Percentiles rank a stretch among this genome's conserved stretches.
These are phyloP conservation scores for Discoglossus pictus DNA, from an alignment of 2,797 vertebrate species.

Conservation along the genomic window DNA sequence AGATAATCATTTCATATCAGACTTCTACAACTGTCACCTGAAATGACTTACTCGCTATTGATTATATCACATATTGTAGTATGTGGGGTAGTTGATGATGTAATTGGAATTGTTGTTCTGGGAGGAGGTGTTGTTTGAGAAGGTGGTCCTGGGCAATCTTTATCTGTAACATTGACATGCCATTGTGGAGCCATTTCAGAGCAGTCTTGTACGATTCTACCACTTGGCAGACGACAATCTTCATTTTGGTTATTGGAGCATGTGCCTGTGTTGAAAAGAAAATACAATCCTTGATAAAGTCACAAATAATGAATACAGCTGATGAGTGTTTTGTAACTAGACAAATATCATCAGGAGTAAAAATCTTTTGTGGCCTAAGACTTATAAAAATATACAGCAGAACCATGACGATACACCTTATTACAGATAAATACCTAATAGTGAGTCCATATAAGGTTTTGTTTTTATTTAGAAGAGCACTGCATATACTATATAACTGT, in stretches of 20 bases:
- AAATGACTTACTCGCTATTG: constrained; percentile 71
- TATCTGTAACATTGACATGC: constrained; percentile 53
- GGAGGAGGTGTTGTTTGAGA: fast-evolving
- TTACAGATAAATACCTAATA: too few relatives aligned
- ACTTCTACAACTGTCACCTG: constrained; percentile 60
- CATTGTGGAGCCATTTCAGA: constrained; percentile 67
- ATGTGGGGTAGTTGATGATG: constrained; percentile 14
- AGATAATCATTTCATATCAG: too few relatives aligned
- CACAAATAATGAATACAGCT: too few relatives aligned
- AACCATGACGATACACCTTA: too few relatives aligned
- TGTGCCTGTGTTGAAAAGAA: constrained; percentile 61
- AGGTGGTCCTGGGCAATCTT: constrained; percentile 47
- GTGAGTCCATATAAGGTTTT: too few relatives aligned
- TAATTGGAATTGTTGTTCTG: neutral
- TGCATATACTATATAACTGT: too few relatives aligned
- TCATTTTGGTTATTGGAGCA: constrained; percentile 67
- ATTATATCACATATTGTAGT: constrained; percentile 64
- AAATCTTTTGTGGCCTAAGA: too few relatives aligned
- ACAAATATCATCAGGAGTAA: too few relatives aligned
- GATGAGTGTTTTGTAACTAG: too few relatives aligned
- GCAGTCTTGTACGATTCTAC: constrained; percentile 63
- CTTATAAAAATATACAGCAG: too few relatives aligned
- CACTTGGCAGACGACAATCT: constrained; percentile 71
- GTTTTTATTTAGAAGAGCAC: too few relatives aligned
- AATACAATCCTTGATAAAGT: too few relatives aligned